These are phyloP conservation scores for Taeniopygia guttata DNA, from an alignment of 2,797 vertebrate genomes.

Conservation along the genomic window DNA sequence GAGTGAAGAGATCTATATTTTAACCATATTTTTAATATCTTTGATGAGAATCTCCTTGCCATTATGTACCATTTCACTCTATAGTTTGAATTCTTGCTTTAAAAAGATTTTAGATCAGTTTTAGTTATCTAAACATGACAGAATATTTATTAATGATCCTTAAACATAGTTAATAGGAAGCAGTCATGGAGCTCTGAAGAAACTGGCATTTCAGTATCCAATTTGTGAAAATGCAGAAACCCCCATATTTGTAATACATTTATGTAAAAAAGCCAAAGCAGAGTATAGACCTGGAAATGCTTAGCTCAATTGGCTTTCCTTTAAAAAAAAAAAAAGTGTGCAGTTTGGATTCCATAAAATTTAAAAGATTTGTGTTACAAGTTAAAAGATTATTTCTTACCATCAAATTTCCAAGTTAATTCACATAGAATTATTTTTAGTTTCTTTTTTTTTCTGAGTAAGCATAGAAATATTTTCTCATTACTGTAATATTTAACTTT, in stretches of 20 bases:
- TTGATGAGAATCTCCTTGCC: background rate
- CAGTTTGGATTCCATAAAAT: background rate
- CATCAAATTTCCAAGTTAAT: background rate
- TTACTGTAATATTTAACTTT: background rate
- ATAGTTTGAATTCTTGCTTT: background rate
- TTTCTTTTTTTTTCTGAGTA: background rate
- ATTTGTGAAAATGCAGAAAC: background rate
- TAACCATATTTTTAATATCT: background rate
- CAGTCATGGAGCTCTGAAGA: background rate
- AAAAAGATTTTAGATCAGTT: background rate
- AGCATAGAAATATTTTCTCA: background rate
- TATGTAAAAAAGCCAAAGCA: background rate
- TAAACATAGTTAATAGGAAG: background rate
- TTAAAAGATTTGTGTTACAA: background rate
- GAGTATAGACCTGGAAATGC: background rate
- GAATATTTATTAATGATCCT: background rate
- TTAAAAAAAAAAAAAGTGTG: background rate
- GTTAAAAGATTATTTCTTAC: background rate
- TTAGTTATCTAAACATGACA: background rate
- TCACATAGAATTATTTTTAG: background rate
- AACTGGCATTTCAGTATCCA: background rate
- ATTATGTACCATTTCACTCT: background rate
- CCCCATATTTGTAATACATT: background rate
- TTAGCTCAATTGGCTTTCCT: background rate
- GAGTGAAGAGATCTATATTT: conserved; percentile 11